A percentile compares a stretch with the other conserved stretches of the same genome.
Conservation (phyloP, 2,888 invertebrate species). For the Operophtera brumata region DNA sequence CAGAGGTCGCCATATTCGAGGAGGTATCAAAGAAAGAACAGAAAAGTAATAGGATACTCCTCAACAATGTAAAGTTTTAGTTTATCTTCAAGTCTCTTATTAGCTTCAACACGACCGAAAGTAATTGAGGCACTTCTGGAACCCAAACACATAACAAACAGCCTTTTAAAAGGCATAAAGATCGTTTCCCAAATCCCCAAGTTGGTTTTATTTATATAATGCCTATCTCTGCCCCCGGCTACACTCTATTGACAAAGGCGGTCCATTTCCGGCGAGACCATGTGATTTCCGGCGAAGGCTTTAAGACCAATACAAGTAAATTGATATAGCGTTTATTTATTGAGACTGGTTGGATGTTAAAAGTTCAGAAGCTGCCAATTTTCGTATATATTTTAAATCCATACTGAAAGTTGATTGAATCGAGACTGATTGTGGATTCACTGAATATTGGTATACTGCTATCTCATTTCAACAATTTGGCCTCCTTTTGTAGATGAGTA, state of each 20-base stretch:
- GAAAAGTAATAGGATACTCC: too few species aligned
- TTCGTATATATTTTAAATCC: too few species aligned
- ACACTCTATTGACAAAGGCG: conserved; percentile 22
- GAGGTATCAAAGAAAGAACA: too few species aligned
- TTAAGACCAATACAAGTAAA: conserved; percentile 14
- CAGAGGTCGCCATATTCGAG: too few species aligned
- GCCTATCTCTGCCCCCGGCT: conserved; percentile 11
- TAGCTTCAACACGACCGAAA: neutral
- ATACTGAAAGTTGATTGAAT: too few species aligned
- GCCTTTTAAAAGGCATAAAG: conserved; percentile 6
- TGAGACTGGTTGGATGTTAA: neutral
- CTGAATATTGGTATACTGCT: too few species aligned
- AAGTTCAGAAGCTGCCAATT: too few species aligned
- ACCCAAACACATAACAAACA: conserved; percentile 14
- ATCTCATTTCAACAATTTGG: too few species aligned
- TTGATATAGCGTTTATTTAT: conserved; percentile 2
- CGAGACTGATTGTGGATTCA: too few species aligned
- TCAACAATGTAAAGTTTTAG: too few species aligned
- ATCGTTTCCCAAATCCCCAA: neutral
- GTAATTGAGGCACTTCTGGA: neutral
- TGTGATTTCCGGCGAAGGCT: conserved; percentile 27
- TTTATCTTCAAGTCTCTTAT: too few species aligned
- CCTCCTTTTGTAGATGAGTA: too few species aligned
- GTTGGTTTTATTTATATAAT: conserved; percentile 20
- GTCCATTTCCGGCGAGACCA: conserved; percentile 26